Conservation (phyloP, 2,113 vertebrate species). For the Scomber scombrus region DNA sequence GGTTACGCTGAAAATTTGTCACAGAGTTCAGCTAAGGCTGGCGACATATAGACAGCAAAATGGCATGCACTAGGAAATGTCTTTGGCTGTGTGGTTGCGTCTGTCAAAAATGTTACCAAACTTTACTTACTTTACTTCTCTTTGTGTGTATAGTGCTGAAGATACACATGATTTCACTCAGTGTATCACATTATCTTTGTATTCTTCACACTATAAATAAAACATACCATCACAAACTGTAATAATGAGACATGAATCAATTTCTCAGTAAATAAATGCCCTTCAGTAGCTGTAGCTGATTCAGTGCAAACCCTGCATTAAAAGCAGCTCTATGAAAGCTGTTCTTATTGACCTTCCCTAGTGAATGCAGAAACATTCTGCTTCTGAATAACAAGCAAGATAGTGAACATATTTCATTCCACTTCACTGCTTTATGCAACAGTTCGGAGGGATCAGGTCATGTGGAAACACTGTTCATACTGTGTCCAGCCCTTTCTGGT, state of each 20-base stretch:
- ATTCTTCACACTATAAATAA: neutral
- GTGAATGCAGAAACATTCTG: conserved; percentile 30
- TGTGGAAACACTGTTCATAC: conserved; percentile 53
- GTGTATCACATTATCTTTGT: neutral
- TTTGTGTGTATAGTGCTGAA: neutral
- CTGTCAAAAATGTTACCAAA: conserved; percentile 45
- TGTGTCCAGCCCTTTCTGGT: conserved; percentile 23
- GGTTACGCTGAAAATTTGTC: conserved; percentile 79
- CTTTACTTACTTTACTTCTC: conserved; percentile 19
- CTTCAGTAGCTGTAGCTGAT: conserved; percentile 22
- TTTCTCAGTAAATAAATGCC: conserved; percentile 7
- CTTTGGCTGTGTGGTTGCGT: conserved; percentile 48
- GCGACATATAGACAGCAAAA: conserved; percentile 48
- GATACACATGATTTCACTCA: neutral
- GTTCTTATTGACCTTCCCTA: conserved; percentile 29
- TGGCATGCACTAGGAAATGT: conserved; percentile 55
- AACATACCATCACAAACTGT: neutral
- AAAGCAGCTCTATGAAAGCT: conserved; percentile 37
- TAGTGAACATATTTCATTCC: conserved; percentile 27
- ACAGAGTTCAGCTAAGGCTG: conserved; percentile 70
- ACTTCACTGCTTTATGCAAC: conserved; percentile 31
- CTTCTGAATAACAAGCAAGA: conserved; percentile 41
- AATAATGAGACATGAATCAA: neutral
- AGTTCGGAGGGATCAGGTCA: conserved; percentile 28
- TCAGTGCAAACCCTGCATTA: conserved; percentile 52